Conservation (phyloP, 1,140 invertebrate genomes). For the Probaryconus sp. region DNA sequence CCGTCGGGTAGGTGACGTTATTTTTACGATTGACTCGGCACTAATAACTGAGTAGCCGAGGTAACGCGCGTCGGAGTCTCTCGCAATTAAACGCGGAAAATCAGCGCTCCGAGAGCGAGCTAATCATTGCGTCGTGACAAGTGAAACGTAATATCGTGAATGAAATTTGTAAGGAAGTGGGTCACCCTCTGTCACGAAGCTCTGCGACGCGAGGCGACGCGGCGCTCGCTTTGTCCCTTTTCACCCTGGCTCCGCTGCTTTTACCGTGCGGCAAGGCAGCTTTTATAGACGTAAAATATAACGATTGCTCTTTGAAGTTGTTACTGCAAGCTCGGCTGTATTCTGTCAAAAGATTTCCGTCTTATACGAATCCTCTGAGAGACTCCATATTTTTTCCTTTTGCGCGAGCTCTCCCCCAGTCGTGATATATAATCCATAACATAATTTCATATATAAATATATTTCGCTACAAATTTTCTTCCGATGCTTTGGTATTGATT, state of each 20-base stretch:
- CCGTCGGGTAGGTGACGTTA: slow-evolving; percentile 9
- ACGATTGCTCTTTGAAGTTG: slow-evolving; percentile 69
- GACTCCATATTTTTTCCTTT: slow-evolving; percentile 47
- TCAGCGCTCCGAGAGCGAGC: slow-evolving; percentile 42
- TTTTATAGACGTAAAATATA: slow-evolving; percentile 66
- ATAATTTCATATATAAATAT: slow-evolving; percentile 48
- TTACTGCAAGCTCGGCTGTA: slow-evolving; percentile 61
- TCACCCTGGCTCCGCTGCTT: slow-evolving; percentile 52
- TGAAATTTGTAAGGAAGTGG: slow-evolving; percentile 66
- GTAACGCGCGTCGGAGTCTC: slow-evolving; percentile 11
- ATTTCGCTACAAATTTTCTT: slow-evolving; percentile 22
- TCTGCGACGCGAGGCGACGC: slow-evolving; percentile 11
- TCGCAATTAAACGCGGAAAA: slow-evolving; percentile 61
- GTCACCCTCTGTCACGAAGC: slow-evolving; percentile 59
- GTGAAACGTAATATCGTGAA: slow-evolving; percentile 66
- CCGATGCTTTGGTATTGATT: slow-evolving; percentile 18
- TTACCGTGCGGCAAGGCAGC: slow-evolving; percentile 59
- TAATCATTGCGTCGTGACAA: slow-evolving; percentile 63
- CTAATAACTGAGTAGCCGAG: slow-evolving; percentile 27
- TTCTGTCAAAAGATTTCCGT: slow-evolving; percentile 62
- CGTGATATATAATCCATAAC: slow-evolving; percentile 50
- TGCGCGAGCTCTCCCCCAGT: slow-evolving; percentile 6
- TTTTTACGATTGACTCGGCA: slow-evolving; percentile 46
- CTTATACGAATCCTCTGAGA: slow-evolving; percentile 58
- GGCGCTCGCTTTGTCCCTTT: slow-evolving; percentile 56